Percentiles rank a stretch among this genome's conserved stretches.
Conservation (phyloP, 2,888 invertebrate genomes). For the Cerceris ruficornis region DNA sequence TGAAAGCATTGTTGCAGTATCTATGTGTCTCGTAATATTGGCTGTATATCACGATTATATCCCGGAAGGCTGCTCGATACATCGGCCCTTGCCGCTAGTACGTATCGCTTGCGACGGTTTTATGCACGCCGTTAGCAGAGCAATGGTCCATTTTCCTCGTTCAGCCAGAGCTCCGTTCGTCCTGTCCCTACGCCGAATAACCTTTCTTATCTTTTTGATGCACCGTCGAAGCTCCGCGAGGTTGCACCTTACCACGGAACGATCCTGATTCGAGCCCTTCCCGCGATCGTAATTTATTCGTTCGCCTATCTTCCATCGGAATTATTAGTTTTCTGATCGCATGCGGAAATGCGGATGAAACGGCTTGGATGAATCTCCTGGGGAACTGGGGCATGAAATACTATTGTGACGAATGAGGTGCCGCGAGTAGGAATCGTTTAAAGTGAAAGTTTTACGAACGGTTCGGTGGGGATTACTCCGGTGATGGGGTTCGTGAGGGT, state of each 20-base stretch:
- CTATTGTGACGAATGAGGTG: too few species aligned
- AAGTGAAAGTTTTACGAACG: too few species aligned
- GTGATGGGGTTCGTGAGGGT: too few species aligned
- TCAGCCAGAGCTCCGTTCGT: constrained; percentile 18
- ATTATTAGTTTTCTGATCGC: neutral
- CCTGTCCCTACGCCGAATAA: constrained; percentile 33
- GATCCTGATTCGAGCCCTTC: constrained; percentile 5
- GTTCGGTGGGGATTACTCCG: too few species aligned
- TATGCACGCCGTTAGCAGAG: constrained; percentile 72
- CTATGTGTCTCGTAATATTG: constrained; percentile 72
- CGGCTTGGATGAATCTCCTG: neutral
- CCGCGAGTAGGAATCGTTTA: neutral
- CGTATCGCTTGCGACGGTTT: constrained; percentile 70
- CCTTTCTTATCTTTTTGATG: constrained; percentile 68
- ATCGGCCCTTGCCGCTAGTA: constrained; percentile 60
- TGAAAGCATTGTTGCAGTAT: constrained; percentile 65
- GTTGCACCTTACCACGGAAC: neutral
- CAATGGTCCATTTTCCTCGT: constrained; percentile 71
- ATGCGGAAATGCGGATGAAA: neutral
- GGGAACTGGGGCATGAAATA: too few species aligned
- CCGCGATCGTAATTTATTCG: neutral
- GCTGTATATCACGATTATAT: constrained; percentile 77
- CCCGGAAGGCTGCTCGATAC: constrained; percentile 69
- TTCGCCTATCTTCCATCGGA: neutral
- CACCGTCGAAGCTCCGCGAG: constrained; percentile 34